phyloP scores from a whole-genome alignment of 64 coral and sea anemone genomes.

The Montipora cactus region DNA sequence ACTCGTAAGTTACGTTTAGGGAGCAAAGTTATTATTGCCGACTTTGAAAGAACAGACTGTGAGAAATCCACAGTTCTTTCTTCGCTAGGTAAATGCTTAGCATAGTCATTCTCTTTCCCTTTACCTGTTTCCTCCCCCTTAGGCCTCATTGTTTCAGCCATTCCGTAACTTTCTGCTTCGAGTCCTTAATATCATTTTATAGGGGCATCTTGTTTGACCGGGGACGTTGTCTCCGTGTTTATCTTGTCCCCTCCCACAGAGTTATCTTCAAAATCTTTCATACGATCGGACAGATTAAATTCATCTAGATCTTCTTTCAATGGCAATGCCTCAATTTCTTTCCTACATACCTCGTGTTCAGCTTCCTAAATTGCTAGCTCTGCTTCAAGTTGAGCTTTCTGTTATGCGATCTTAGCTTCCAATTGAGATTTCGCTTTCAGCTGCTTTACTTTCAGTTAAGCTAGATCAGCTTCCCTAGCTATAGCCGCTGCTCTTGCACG shows the following conservation, averaged over 20 bases:
- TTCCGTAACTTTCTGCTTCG: slow-evolving; percentile 1
- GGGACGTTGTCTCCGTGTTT: neutral
- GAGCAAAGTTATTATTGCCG: neutral
- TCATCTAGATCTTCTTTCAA: neutral
- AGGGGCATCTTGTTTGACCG: neutral
- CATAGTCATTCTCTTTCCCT: neutral
- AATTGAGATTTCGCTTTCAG: neutral
- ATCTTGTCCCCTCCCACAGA: neutral
- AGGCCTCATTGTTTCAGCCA: neutral
- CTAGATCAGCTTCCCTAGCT: slow-evolving; percentile 24
- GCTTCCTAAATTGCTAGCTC: neutral
- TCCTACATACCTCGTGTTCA: neutral
- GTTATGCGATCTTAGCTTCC: too few relatives aligned
- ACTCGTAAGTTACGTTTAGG: neutral
- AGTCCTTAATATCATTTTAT: neutral
- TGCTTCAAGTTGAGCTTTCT: neutral
- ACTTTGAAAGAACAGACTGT: slow-evolving; percentile 1
- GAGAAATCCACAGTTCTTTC: neutral
- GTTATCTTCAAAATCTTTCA: neutral
- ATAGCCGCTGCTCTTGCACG: neutral
- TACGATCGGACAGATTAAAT: neutral
- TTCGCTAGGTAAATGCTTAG: neutral
- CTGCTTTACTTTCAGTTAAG: slow-evolving; percentile 33
- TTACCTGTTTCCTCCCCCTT: neutral
- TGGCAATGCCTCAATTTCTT: neutral